These are phyloP conservation scores for Manduca sexta DNA, from an alignment of 1,140 invertebrate species.

Conservation along the genomic window DNA sequence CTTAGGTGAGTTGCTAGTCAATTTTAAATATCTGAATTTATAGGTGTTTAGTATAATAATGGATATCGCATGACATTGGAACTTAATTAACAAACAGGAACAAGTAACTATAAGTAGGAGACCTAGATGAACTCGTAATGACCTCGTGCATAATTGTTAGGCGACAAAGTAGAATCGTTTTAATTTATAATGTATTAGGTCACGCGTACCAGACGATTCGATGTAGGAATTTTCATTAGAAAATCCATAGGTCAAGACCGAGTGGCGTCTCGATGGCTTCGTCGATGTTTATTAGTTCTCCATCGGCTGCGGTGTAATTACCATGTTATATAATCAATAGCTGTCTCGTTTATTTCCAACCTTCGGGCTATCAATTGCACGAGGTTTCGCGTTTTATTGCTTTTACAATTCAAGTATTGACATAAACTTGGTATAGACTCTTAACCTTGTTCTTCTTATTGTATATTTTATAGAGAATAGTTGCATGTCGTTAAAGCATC, in stretches of 20 bases:
- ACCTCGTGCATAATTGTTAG: neutral
- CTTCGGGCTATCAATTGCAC: constrained; percentile 20
- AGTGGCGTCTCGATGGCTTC: constrained; percentile 39
- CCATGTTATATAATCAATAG: constrained; percentile 4
- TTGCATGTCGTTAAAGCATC: neutral
- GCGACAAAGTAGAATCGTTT: neutral
- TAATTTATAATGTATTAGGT: neutral
- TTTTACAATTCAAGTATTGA: neutral
- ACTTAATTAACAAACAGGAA: no score
- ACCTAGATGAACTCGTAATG: neutral
- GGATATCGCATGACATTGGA: no score
- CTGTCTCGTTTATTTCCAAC: constrained; percentile 29
- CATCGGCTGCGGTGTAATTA: constrained; percentile 31
- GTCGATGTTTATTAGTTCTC: constrained; percentile 33
- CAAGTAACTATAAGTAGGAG: neutral
- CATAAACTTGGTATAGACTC: no score
- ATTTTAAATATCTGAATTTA: neutral
- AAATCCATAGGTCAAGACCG: constrained; percentile 37
- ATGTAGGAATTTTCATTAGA: constrained; percentile 41
- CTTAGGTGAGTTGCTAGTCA: constrained; percentile 54
- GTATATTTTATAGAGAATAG: no score
- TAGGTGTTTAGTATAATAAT: no score
- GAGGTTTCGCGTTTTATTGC: constrained; percentile 19
- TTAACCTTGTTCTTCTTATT: no score
- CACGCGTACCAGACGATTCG: constrained; percentile 21